Conservation (phyloP, 2,888 invertebrate species). For the Parasteatoda lunata region DNA sequence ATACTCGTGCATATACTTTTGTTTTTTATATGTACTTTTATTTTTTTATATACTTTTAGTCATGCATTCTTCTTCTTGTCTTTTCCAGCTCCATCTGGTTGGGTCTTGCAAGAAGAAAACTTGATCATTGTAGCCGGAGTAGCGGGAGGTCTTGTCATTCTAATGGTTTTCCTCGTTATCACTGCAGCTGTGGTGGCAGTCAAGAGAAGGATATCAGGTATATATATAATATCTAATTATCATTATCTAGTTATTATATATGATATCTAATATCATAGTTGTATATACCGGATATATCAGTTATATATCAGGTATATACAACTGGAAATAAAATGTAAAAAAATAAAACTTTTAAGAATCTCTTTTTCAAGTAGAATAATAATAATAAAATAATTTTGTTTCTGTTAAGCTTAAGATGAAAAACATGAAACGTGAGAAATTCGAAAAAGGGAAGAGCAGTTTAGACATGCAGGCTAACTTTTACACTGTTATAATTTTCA, state of each 20-base stretch:
- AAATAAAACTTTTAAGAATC: too few relatives aligned
- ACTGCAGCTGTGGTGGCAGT: conserved; percentile 64
- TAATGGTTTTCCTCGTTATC: conserved; percentile 81
- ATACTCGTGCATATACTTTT: not conserved
- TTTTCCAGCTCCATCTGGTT: conserved; percentile 84
- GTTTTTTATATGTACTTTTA: not conserved
- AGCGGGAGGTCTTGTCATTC: conserved; percentile 81
- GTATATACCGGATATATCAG: not conserved
- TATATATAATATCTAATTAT: not conserved
- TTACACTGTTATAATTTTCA: too few relatives aligned
- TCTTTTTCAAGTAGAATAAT: too few relatives aligned
- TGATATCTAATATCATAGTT: not conserved
- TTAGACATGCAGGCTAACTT: too few relatives aligned
- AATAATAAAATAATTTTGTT: too few relatives aligned
- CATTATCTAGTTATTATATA: too few relatives aligned
- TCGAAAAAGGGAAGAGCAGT: too few relatives aligned
- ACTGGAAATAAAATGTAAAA: too few relatives aligned
- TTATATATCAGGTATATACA: too few relatives aligned
- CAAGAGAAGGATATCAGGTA: conserved; percentile 57
- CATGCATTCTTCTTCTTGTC: not conserved
- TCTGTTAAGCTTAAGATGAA: too few relatives aligned
- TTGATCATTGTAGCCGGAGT: conserved; percentile 83
- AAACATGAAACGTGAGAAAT: too few relatives aligned
- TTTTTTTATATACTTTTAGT: too few relatives aligned
- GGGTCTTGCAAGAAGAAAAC: conserved; percentile 85